Percentiles rank a stretch among this genome's conserved stretches.
phyloP scores from a whole-genome alignment of 1,140 invertebrate species.

The Hirudo medicinalis region DNA sequence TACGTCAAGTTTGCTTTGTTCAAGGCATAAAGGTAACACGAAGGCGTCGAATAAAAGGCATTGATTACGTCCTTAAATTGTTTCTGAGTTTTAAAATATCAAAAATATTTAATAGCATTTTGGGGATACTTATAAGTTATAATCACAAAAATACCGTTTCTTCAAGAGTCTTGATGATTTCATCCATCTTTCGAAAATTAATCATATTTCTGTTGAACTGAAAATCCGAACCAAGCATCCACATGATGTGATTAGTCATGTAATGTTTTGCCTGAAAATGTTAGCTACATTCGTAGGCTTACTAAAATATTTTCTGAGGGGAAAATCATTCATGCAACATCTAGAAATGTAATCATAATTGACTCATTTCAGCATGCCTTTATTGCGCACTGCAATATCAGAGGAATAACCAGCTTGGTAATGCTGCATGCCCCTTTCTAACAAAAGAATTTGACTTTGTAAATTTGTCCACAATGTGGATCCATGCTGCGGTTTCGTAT shows the following conservation, averaged over 20 bases:
- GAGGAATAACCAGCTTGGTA: too few species aligned
- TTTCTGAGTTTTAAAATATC: constrained; percentile 37
- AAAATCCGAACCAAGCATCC: constrained; percentile 90
- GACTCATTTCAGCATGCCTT: too few species aligned
- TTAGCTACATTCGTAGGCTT: too few species aligned
- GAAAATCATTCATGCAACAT: too few species aligned
- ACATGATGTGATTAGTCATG: constrained; percentile 56
- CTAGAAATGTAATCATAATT: too few species aligned
- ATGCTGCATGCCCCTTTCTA: too few species aligned
- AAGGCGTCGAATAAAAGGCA: constrained; percentile 81
- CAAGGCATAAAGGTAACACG: constrained; percentile 75
- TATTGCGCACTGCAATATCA: too few species aligned
- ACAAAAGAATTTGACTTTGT: too few species aligned
- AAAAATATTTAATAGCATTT: not conserved
- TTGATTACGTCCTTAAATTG: constrained; percentile 52
- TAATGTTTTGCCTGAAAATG: constrained; percentile 21
- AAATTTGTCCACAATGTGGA: too few species aligned
- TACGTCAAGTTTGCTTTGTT: constrained; percentile 54
- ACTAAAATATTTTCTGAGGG: too few species aligned
- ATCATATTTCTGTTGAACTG: constrained; percentile 68
- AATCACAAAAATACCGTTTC: constrained; percentile 42
- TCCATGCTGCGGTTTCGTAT: too few species aligned
- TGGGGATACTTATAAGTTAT: too few species aligned
- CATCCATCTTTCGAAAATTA: constrained; percentile 77
- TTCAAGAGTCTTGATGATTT: constrained; percentile 59